phyloP scores from a whole-genome alignment of 2,113 vertebrate genomes.

The Leucopsar rothschildi region DNA sequence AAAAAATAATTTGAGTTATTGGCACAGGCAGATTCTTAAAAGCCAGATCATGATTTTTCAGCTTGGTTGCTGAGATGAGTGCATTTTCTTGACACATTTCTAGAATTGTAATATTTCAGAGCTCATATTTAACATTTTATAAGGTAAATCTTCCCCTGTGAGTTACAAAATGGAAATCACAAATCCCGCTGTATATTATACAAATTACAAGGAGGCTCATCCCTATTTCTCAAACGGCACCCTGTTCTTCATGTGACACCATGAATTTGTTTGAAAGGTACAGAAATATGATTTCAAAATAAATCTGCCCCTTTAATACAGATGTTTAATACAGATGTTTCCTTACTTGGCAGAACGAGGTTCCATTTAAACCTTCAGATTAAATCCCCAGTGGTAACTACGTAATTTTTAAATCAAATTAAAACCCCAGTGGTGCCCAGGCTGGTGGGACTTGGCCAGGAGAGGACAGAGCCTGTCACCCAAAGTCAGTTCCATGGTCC shows the following conservation, averaged over 20 bases:
- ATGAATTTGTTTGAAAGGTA: background rate
- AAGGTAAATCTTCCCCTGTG: background rate
- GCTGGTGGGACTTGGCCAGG: background rate
- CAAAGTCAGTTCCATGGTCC: accelerated
- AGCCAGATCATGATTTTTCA: background rate
- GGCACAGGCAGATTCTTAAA: background rate
- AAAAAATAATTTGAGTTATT: background rate
- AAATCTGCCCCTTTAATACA: background rate
- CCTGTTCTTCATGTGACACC: background rate
- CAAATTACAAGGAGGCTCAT: background rate
- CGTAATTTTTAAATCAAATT: background rate
- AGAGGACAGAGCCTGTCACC: background rate
- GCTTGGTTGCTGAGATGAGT: background rate
- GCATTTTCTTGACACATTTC: background rate
- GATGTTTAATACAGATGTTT: background rate
- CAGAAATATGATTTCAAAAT: background rate
- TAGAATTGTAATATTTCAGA: background rate
- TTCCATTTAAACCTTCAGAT: background rate
- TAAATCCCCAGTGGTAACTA: background rate
- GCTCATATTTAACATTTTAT: background rate
- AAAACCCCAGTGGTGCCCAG: background rate
- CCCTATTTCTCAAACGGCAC: background rate
- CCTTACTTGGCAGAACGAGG: background rate
- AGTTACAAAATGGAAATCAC: background rate
- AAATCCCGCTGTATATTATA: background rate